Evolutionary conservation across 2,113 vertebrate genomes (phyloP).

Genomic region (Spea bombifrons): DNA sequence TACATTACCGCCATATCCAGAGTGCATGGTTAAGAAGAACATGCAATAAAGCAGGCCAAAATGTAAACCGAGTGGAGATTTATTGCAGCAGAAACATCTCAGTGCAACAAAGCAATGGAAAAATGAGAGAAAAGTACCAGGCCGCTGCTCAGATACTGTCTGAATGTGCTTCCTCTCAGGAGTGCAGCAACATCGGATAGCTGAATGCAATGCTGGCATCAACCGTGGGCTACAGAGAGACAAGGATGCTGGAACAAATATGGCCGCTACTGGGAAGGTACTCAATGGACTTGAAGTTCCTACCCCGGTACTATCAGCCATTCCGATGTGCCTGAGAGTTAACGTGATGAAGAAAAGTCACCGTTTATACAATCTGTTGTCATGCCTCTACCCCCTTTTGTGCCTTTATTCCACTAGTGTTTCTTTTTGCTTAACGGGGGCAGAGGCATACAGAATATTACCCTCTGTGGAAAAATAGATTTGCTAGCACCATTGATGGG

Average conservation of each 20-base stretch:
- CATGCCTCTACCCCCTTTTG: conserved; percentile 24
- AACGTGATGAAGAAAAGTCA: conserved; percentile 12
- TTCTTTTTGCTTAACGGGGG: neutral
- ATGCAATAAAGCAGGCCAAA: conserved; percentile 2
- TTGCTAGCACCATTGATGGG: conserved; percentile 33
- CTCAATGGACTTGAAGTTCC: conserved; percentile 5
- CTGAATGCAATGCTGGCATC: conserved; percentile 5
- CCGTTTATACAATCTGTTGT: conserved; percentile 35
- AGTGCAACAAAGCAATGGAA: conserved; percentile 44
- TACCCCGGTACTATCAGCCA: conserved; percentile 14
- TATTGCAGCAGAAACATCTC: conserved; percentile 46
- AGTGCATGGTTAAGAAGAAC: too few species aligned
- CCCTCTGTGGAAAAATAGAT: conserved; percentile 8
- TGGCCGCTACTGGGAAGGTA: conserved; percentile 11
- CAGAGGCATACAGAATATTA: neutral
- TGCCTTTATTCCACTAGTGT: conserved; percentile 35
- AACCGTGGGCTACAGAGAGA: neutral
- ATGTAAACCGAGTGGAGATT: conserved; percentile 42
- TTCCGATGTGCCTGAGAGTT: neutral
- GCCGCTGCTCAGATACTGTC: conserved; percentile 12
- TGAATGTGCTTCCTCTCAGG: conserved; percentile 9
- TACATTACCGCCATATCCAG: too few species aligned
- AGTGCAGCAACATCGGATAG: neutral
- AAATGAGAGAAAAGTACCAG: neutral
- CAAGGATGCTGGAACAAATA: conserved; percentile 8